Percentiles rank a stretch among this genome's conserved stretches.
phyloP scores from a whole-genome alignment of 1,140 invertebrate species.

The Sarcophaga bullata region DNA sequence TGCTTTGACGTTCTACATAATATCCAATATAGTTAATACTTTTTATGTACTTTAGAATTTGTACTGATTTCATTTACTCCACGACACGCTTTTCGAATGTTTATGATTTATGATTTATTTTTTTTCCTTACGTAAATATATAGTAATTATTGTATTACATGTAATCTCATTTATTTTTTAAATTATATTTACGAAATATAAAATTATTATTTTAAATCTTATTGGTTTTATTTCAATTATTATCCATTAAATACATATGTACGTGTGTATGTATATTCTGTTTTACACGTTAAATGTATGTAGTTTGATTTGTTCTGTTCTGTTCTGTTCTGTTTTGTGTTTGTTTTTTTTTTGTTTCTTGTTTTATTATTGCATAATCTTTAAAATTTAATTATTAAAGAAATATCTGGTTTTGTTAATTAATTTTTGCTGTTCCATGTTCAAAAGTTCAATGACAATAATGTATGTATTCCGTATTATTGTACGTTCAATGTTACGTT shows the following conservation, averaged over 20 bases:
- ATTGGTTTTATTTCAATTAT: background rate
- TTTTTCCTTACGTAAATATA: background rate
- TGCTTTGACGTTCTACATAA: background rate
- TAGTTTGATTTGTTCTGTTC: background rate
- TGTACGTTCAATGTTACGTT: too few species aligned
- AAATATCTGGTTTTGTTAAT: too few species aligned
- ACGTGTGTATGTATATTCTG: too few species aligned
- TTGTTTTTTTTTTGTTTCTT: background rate
- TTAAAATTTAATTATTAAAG: too few species aligned
- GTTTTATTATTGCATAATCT: background rate
- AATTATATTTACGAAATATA: background rate
- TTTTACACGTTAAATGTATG: background rate
- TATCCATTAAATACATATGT: too few species aligned
- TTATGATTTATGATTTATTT: background rate
- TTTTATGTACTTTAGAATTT: background rate
- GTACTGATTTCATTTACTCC: background rate
- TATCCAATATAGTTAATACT: background rate
- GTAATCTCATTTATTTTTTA: slow-evolving; percentile 6
- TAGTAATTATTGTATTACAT: slow-evolving; percentile 18
- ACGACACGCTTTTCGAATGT: background rate
- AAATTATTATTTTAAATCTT: background rate
- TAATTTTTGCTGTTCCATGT: too few species aligned
- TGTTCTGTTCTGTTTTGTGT: background rate
- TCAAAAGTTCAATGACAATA: too few species aligned
- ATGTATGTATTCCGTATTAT: too few species aligned